Percentiles rank a stretch among this genome's conserved stretches.
Evolutionary conservation across 1,140 invertebrate species (phyloP).

Genomic region (Brachionus plicatilis): DNA sequence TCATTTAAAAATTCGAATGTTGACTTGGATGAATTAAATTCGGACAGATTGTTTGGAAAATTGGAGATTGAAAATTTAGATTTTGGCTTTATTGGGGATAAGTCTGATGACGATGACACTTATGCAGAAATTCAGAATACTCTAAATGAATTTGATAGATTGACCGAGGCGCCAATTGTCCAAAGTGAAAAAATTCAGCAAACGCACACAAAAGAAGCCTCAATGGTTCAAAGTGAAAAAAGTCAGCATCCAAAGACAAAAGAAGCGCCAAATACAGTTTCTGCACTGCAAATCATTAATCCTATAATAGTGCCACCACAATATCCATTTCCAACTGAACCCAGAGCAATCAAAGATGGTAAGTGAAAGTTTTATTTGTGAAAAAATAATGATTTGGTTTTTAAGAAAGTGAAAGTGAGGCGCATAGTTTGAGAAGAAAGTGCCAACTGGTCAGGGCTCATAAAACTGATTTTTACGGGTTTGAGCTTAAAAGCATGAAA

Average conservation of each 20-base stretch:
- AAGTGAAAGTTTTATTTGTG: neutral
- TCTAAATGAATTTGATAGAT: conserved; percentile 8
- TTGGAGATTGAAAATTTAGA: neutral
- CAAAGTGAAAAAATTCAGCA: neutral
- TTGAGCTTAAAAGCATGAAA: conserved; percentile 18
- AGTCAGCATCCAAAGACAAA: neutral
- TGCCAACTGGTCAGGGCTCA: neutral
- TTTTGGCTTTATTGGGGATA: neutral
- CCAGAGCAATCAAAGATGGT: neutral
- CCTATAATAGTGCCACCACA: neutral
- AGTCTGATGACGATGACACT: neutral
- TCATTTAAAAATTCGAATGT: neutral
- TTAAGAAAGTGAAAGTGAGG: neutral
- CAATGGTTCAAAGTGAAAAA: neutral
- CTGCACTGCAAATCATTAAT: neutral
- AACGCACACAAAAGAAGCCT: neutral
- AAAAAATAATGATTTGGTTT: neutral
- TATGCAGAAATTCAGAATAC: neutral
- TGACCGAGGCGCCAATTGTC: neutral
- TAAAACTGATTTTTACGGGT: conserved; percentile 27
- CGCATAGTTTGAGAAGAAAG: neutral
- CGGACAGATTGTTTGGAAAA: conserved; percentile 7
- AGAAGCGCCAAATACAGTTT: neutral
- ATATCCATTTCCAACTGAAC: neutral
- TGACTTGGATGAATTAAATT: neutral